Percentiles rank a stretch among this genome's conserved stretches.
phyloP scores from a whole-genome alignment of 2,113 vertebrate species.

The Seriola rivoliana region DNA sequence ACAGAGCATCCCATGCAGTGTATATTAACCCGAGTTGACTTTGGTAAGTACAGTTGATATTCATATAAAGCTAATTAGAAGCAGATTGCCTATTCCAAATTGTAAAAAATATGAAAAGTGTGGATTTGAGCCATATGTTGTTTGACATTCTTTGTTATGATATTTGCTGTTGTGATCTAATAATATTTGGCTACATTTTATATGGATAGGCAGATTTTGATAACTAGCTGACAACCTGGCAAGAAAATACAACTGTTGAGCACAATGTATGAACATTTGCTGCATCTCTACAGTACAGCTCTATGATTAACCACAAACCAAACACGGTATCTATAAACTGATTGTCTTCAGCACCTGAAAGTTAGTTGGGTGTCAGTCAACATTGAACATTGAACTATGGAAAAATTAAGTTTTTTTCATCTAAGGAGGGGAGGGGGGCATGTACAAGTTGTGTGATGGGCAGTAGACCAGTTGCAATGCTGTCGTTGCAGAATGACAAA shows the following conservation, averaged over 20 bases:
- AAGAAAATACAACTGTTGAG: background rate
- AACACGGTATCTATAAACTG: background rate
- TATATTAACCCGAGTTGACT: constrained; percentile 99
- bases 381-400: background rate
- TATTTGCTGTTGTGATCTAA: background rate
- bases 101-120: background rate
- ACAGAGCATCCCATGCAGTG: constrained; percentile 99
- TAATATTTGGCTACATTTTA: background rate
- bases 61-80: background rate
- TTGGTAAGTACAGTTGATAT: constrained; percentile 88
- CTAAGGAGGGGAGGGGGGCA: background rate
- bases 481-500: background rate
- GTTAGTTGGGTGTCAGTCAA: background rate
- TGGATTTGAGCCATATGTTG: background rate
- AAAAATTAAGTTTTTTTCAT: background rate
- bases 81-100: background rate
- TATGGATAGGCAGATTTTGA: background rate
- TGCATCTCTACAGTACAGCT: background rate
- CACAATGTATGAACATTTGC: background rate
- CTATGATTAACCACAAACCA: background rate
- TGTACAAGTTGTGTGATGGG: background rate
- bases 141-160: background rate
- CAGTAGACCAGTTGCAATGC: background rate
- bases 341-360: background rate
- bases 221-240: background rate